Base-by-base conservation (phyloP, 2,113 vertebrate species). In the Mormoops blainvillei region DNA sequence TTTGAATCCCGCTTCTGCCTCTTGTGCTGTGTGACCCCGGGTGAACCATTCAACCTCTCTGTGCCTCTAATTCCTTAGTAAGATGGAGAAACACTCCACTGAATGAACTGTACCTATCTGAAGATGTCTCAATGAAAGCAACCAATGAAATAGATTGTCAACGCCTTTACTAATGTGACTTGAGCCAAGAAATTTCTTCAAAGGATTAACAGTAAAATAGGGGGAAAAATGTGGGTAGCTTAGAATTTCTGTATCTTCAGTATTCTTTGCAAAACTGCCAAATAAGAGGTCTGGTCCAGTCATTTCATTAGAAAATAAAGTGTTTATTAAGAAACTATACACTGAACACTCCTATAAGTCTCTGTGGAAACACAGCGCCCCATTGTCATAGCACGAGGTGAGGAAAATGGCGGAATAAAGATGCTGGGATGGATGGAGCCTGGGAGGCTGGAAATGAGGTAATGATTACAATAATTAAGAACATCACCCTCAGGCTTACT, bases 271-370 rank as follows among this genome's bases (percentile, higher is more conserved):
- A 96, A 94, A 96, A n/a, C 67, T 97, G 98, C 98, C 98, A 98
- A 98, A 98, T 97, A 98, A 99, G 98, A 98, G 98, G 92, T 97
- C 98, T 97, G 97, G 98, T 98, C 94, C 98, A 98, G 96, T 97
- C 96, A 96, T 98, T 98, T 99, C 98, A 98, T 98, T 99, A 99
- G 99, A 99, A 99, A 99, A 99, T 99, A 99, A 99, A 99, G 98
- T 99, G 99, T 99, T 99, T 99, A 99, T 99, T 99, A 99, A 99
- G 99, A 99, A 99, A 99, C 99, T 99, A 99, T 98, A 99, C 98
- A 99, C 98, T 98, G 98, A 98, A 98, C 98, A 99, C 98, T 98
- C 98, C 98, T 98, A 98, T 97, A 96, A 98, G 98, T 98, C 98
- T 99, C 98, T 98, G 98, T 98, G 98, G 98, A 98, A 98, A 98